Base-by-base conservation (phyloP, 2,797 vertebrate species). In the Bradypodion pumilum region DNA sequence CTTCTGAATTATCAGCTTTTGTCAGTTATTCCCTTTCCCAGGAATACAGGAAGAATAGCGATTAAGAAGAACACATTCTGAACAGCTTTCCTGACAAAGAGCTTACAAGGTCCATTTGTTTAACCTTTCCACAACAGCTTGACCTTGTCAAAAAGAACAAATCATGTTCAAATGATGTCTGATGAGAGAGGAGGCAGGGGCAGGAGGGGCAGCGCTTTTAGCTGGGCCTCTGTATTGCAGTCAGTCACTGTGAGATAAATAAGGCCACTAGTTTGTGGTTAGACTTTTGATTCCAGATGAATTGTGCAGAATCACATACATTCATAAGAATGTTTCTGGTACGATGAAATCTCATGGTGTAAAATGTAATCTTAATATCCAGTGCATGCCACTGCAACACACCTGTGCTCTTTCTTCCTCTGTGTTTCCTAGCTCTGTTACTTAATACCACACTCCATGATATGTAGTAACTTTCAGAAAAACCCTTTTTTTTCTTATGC, bases 111-210 rank as follows among this genome's bases (percentile, higher is more conserved):
- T 93, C 92, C 94, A 91, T 95, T 96, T 96, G 91, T 94, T 95
- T 95, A 96, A 96, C 95, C 95, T 95, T 94, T 94, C 92, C 91
- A 93, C 92, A 92, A 93, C 94, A 95, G 94, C 91, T 95, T 96
- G 94, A 96, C 95, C 95, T 81, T 95, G 95, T 95, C 95, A 94
- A 27, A 90, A 94, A 94, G 93, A 94, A 94, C 94, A 95, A 95
- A 95, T 95, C 95, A 94, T 86, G 92, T 74, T 0, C 1, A 90
- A 93, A 93, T 87, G 92, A 92, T 85, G 91, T 86, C 3, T 4
- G 82, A 91, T 81, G 86, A 82, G 89, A 84, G 86, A n/a, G 83
- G 78, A 0, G 0, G 80, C 87, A 81, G 1, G 29, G 65, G 21
- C 21, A 52, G 52, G 74, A 59, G 70, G 69, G 75, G n/a, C n/a